phyloP scores from a whole-genome alignment of 1,140 invertebrate species.

The Cyclargus thomasi region DNA sequence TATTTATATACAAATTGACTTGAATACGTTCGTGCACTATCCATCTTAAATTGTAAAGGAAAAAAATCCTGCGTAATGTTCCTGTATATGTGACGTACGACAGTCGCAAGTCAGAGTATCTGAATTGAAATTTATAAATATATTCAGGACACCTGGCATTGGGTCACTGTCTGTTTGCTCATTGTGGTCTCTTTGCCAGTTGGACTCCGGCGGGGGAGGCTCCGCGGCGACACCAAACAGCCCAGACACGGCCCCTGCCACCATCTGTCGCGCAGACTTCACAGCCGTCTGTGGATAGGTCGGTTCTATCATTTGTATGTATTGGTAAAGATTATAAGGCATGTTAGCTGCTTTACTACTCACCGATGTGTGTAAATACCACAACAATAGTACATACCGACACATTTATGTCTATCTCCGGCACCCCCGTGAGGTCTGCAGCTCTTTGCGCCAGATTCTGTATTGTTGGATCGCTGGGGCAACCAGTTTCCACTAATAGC shows the following conservation, averaged over 20 bases:
- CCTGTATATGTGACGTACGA: no score
- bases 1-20: no score
- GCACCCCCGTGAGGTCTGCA: constrained; percentile 43
- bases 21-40: no score
- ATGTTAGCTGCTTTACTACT: no score
- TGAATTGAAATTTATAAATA: not conserved
- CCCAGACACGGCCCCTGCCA: constrained; percentile 60
- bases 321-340: no score
- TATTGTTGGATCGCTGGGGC: constrained; percentile 29
- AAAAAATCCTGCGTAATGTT: no score
- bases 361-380: no score
- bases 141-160: constrained; percentile 40
- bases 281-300: constrained; percentile 23
- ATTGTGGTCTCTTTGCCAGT: constrained; percentile 54
- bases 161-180: constrained; percentile 64
- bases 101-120: no score
- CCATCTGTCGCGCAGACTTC: constrained; percentile 51
- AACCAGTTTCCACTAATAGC: constrained; percentile 33
- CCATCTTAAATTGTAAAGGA: no score
- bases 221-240: constrained; percentile 63
- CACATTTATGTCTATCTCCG: constrained; percentile 54
- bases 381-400: constrained; percentile 30
- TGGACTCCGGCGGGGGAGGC: constrained; percentile 42
- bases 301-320: no score
- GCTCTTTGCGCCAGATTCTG: constrained; percentile 46